Evolutionary conservation across 2,797 vertebrate genomes (phyloP).

Genomic region (Anguilla megastoma): DNA sequence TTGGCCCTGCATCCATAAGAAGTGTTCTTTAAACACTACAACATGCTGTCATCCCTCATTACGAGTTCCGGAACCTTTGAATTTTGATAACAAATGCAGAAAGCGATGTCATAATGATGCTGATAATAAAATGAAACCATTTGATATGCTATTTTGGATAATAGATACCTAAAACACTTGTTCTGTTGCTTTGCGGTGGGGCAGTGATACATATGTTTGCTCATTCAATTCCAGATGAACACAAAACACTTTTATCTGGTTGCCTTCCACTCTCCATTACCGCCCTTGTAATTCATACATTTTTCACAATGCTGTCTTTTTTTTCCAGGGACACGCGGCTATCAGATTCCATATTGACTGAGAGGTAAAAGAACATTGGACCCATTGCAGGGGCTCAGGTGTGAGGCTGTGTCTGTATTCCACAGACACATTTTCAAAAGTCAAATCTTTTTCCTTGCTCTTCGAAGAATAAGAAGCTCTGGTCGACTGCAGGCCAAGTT

Average conservation of each 20-base stretch:
- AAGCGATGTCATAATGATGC: not conserved
- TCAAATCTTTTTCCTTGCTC: slow-evolving; percentile 53
- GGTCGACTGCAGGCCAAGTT: not conserved
- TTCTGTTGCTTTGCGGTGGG: not conserved
- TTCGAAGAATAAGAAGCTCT: not conserved
- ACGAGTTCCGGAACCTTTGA: not conserved
- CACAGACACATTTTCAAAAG: slow-evolving; percentile 43
- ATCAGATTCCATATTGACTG: slow-evolving; percentile 30
- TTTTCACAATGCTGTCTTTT: slow-evolving; percentile 27
- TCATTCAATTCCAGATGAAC: slow-evolving; percentile 55
- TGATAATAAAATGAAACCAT: not conserved
- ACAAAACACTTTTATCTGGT: slow-evolving; percentile 47
- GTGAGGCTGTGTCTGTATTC: slow-evolving; percentile 32
- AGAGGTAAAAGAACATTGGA: slow-evolving; percentile 26
- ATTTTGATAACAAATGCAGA: slow-evolving; percentile 8
- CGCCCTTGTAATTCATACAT: slow-evolving; percentile 27
- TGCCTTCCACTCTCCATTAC: slow-evolving; percentile 52
- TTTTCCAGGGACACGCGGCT: slow-evolving; percentile 16
- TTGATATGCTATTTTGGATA: not conserved
- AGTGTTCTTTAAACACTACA: not conserved
- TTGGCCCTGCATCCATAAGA: not conserved
- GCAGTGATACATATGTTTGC: slow-evolving; percentile 28
- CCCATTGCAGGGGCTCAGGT: slow-evolving; percentile 36
- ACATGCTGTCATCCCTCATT: not conserved
- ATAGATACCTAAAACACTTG: not conserved